A percentile compares a stretch with the other conserved stretches of the same genome.
These are phyloP conservation scores for Cynopterus sphinx DNA, from an alignment of 2,797 vertebrate species.

Conservation along the genomic window DNA sequence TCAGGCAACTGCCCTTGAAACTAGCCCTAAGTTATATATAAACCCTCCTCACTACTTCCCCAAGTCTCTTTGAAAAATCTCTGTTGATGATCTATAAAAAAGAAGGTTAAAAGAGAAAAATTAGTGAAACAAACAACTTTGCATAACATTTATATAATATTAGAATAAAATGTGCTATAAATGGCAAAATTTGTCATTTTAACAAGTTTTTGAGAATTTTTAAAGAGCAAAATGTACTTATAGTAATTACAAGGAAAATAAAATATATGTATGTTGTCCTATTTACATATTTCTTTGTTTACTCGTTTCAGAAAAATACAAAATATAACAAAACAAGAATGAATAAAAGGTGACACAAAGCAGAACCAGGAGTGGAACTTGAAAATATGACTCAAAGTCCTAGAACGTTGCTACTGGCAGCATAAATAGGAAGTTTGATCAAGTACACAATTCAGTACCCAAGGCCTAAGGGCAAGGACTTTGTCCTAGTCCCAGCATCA, in stretches of 20 bases:
- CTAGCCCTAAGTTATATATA: background rate
- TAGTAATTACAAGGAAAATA: conserved; percentile 28
- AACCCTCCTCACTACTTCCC: background rate
- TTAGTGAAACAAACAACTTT: conserved; percentile 19
- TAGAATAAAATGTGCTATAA: background rate
- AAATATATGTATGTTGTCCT: background rate
- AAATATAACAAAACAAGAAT: background rate
- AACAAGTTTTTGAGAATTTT: conserved; percentile 29
- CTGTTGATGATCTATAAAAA: background rate
- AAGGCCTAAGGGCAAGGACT: background rate
- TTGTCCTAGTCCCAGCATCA: background rate
- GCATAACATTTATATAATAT: background rate
- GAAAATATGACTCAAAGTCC: background rate
- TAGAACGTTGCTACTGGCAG: background rate
- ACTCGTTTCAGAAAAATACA: conserved; percentile 1
- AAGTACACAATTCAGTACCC: background rate
- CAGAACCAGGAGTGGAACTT: background rate
- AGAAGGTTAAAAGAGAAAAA: background rate
- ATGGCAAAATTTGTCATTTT: background rate
- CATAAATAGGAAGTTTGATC: background rate
- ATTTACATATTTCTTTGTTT: conserved; percentile 27
- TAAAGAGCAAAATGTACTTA: conserved; percentile 10
- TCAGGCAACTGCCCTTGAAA: background rate
- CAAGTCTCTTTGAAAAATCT: background rate
- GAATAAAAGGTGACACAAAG: background rate